Percentiles rank a stretch among this genome's conserved stretches.
phyloP scores from a whole-genome alignment of 2,113 vertebrate genomes.

The Scophthalmus maximus region DNA sequence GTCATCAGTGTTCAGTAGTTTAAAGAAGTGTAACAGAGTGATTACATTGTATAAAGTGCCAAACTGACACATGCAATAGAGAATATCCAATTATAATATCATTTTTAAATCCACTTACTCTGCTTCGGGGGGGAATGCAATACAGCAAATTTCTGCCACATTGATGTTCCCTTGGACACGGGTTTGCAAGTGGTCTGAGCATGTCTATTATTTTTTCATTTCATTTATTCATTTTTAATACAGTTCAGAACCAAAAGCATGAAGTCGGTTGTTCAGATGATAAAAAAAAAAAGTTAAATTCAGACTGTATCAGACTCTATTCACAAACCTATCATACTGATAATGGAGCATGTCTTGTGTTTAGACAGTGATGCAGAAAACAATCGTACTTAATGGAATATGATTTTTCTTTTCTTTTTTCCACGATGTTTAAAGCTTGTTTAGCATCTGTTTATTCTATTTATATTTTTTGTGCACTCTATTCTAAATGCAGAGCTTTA shows the following conservation, averaged over 20 bases:
- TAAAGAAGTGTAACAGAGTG: slow-evolving; percentile 49
- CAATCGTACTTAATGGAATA: not conserved
- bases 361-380: slow-evolving; percentile 29
- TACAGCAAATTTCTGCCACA: not conserved
- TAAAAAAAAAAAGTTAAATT: not conserved
- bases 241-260: slow-evolving; percentile 21
- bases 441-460: slow-evolving; percentile 24
- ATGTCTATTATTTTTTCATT: not conserved
- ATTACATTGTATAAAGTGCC: slow-evolving; percentile 65
- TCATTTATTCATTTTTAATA: not conserved
- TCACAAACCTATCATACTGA: slow-evolving; percentile 12
- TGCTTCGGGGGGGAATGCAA: slow-evolving; percentile 7
- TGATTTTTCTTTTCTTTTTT: slow-evolving; percentile 30
- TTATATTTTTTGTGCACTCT: slow-evolving; percentile 33
- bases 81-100: slow-evolving; percentile 37
- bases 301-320: slow-evolving; percentile 1
- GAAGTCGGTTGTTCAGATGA: slow-evolving; percentile 8
- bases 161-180: not conserved
- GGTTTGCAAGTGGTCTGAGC: slow-evolving; percentile 10
- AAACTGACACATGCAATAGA: slow-evolving; percentile 67
- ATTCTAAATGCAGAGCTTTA: slow-evolving; percentile 45
- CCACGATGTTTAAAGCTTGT: slow-evolving; percentile 15
- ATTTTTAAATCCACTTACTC: slow-evolving; percentile 33
- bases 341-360: slow-evolving; percentile 28
- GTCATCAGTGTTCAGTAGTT: slow-evolving; percentile 63